phyloP scores from a whole-genome alignment of 2,888 invertebrate genomes.

The Matsumyia berberina region DNA sequence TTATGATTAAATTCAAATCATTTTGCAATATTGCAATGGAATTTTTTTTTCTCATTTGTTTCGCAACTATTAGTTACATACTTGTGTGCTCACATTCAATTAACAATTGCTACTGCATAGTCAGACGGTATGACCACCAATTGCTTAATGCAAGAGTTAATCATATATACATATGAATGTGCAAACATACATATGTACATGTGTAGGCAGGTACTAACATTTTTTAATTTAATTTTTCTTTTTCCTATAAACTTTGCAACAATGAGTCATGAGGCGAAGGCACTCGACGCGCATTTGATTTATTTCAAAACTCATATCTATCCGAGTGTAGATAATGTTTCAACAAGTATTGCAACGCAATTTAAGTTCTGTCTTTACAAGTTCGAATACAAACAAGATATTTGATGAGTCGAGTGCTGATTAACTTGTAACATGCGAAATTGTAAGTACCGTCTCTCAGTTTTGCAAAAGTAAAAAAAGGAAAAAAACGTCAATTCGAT shows the following conservation, averaged over 20 bases:
- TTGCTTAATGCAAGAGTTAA: slow-evolving; percentile 63
- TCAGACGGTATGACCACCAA: slow-evolving; percentile 41
- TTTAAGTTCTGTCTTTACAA: slow-evolving; percentile 54
- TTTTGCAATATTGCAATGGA: slow-evolving; percentile 51
- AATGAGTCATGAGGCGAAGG: slow-evolving; percentile 52
- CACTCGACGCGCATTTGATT: slow-evolving; percentile 45
- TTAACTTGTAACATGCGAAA: slow-evolving; percentile 67
- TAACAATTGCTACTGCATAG: slow-evolving; percentile 28
- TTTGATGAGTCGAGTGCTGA: slow-evolving; percentile 16
- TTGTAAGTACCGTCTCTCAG: slow-evolving; percentile 13
- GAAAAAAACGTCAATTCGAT: slow-evolving; percentile 6
- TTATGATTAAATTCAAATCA: slow-evolving; percentile 38
- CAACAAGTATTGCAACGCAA: slow-evolving; percentile 47
- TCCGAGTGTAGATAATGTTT: slow-evolving; percentile 9
- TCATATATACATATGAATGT: too few species aligned
- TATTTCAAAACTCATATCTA: slow-evolving; percentile 23
- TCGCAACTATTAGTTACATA: slow-evolving; percentile 29
- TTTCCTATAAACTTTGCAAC: slow-evolving; percentile 52
- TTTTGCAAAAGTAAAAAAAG: slow-evolving; percentile 31
- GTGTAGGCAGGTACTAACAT: slow-evolving; percentile 37
- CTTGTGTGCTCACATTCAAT: slow-evolving; percentile 39
- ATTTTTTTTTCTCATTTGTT: slow-evolving; percentile 8
- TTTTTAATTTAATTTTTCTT: slow-evolving; percentile 18
- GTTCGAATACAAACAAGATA: background rate
- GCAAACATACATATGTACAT: too few species aligned